Percentiles rank a stretch among this genome's conserved stretches.
These are phyloP conservation scores for Scolanthus callimorphus DNA, from an alignment of 92 coral and sea anemone species.

Conservation along the genomic window DNA sequence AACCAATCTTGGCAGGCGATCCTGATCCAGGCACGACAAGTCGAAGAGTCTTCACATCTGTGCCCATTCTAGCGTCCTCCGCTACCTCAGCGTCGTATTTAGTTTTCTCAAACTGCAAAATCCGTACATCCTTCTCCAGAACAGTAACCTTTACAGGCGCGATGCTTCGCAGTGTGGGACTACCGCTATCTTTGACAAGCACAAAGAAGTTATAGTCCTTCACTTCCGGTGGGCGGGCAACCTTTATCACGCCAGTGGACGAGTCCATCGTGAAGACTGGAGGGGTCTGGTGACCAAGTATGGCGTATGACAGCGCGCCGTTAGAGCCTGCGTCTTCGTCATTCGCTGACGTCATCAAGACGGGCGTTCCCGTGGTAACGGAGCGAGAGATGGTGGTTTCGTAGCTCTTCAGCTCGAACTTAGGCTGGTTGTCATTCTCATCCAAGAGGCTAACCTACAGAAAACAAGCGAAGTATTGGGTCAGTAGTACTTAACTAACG, in stretches of 20 bases:
- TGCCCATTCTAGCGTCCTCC: conserved; percentile 39
- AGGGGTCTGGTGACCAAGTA: conserved; percentile 96
- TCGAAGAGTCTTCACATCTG: conserved; percentile 33
- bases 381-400: conserved; percentile 76
- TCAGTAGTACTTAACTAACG: no score
- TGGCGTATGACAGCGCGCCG: conserved; percentile 70
- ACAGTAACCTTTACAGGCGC: conserved; percentile 66
- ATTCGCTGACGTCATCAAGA: conserved; percentile 79
- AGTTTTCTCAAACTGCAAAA: conserved; percentile 67
- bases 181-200: conserved; percentile 80
- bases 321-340: conserved; percentile 89
- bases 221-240: conserved; percentile 73
- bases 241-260: conserved; percentile 59
- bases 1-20: conserved; percentile 44
- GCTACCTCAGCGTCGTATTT: conserved; percentile 56
- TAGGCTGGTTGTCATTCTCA: conserved; percentile 95
- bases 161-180: conserved; percentile 55
- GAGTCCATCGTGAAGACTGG: conserved; percentile 77
- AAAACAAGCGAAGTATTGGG: no score
- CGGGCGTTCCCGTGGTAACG: conserved; percentile 50
- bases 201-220: conserved; percentile 82
- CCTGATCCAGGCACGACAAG: conserved; percentile 61
- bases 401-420: conserved; percentile 74
- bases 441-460: conserved; percentile 71
- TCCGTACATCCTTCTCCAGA: conserved; percentile 42